Percentiles rank a stretch among this genome's conserved stretches.
Evolutionary conservation across 2,888 invertebrate genomes (phyloP).

Genomic region (Keiferia lycopersicella): DNA sequence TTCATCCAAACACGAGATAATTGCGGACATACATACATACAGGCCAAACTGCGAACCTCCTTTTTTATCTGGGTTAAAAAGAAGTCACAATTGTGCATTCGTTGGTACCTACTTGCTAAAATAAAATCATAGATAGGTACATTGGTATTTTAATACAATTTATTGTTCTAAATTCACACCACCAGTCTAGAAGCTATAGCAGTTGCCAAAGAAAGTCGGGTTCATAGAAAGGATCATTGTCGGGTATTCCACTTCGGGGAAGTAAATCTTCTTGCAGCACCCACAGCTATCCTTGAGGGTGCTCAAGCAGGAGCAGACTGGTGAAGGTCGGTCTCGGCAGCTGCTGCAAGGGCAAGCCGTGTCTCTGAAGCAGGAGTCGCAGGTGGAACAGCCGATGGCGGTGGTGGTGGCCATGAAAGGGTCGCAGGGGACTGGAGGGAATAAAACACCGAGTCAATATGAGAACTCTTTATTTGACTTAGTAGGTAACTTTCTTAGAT

Average conservation of each 20-base stretch:
- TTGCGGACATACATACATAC: too few relatives aligned
- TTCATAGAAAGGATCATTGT: constrained; percentile 43
- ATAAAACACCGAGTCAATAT: background rate
- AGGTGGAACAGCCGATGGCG: constrained; percentile 13
- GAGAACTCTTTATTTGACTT: background rate
- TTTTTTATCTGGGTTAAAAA: too few relatives aligned
- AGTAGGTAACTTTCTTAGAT: too few relatives aligned
- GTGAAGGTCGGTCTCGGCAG: constrained; percentile 36
- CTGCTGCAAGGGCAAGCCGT: constrained; percentile 39
- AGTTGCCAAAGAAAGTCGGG: constrained; percentile 48
- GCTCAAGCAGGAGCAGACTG: constrained; percentile 37
- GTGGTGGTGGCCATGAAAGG: constrained; percentile 34
- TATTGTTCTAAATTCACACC: background rate
- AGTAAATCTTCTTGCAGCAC: constrained; percentile 44
- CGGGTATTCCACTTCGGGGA: constrained; percentile 63
- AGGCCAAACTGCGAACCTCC: too few relatives aligned
- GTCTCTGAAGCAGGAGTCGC: constrained; percentile 43
- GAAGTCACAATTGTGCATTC: too few relatives aligned
- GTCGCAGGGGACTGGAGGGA: constrained; percentile 26
- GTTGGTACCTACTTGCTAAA: too few relatives aligned
- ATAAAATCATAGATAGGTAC: background rate
- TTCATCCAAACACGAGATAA: too few relatives aligned
- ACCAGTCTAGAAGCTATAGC: constrained; percentile 32
- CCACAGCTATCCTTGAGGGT: constrained; percentile 32
- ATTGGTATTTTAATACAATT: background rate